These are phyloP conservation scores for Numida meleagris DNA, from an alignment of 2,113 vertebrate genomes.

Conservation along the genomic window DNA sequence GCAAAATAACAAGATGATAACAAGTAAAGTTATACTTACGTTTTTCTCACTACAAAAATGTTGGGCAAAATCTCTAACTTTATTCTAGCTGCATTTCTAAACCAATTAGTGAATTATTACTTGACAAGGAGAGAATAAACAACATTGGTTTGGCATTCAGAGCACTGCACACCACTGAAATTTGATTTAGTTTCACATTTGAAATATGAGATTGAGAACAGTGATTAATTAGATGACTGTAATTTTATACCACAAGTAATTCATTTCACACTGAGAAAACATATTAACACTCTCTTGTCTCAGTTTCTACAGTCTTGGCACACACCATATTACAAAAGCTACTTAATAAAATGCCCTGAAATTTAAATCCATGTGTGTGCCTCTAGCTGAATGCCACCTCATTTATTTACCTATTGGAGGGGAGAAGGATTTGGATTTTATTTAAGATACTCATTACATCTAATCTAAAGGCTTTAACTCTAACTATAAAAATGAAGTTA, in stretches of 20 bases:
- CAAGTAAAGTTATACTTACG: neutral
- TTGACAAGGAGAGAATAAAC: neutral
- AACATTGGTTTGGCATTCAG: neutral
- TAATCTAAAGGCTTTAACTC: neutral
- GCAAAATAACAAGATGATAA: conserved; percentile 7
- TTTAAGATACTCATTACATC: neutral
- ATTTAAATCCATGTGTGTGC: neutral
- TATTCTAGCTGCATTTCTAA: neutral
- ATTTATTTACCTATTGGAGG: neutral
- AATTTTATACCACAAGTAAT: neutral
- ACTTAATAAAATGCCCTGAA: neutral
- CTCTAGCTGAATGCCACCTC: neutral
- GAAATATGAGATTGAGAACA: neutral
- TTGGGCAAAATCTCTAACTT: neutral
- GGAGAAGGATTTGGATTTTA: neutral
- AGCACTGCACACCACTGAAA: neutral
- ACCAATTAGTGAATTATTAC: neutral
- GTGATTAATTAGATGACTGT: neutral
- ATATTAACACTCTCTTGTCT: neutral
- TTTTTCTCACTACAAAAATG: neutral
- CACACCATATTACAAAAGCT: neutral
- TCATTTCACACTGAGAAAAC: neutral
- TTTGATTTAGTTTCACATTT: neutral
- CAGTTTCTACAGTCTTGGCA: neutral
- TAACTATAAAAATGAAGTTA: neutral